These are phyloP conservation scores for Torymus texanus DNA, from an alignment of 2,888 invertebrate species.

Conservation along the genomic window DNA sequence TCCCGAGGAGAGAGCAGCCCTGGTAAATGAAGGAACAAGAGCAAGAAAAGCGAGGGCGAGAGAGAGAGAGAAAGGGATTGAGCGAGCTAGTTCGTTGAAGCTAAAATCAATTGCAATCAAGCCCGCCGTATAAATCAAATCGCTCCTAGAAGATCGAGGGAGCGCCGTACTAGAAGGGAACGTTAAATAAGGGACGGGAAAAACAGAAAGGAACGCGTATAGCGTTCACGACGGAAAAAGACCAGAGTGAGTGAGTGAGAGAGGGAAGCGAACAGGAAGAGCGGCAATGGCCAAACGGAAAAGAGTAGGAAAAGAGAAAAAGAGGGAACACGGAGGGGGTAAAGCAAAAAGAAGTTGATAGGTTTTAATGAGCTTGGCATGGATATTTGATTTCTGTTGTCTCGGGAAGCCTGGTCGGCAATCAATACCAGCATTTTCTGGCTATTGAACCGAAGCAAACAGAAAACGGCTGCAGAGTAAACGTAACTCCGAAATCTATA, in stretches of 20 bases:
- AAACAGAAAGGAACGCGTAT: conserved; percentile 20
- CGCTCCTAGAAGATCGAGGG: conserved; percentile 54
- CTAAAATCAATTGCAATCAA: conserved; percentile 71
- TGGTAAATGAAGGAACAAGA: conserved; percentile 26
- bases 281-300: neutral
- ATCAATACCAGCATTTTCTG: conserved; percentile 22
- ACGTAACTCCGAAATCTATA: no score
- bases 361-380: conserved; percentile 38
- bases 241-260: conserved; percentile 41
- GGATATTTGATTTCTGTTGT: conserved; percentile 32
- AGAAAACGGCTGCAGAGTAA: neutral
- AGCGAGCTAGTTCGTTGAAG: conserved; percentile 55
- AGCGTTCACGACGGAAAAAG: conserved; percentile 43
- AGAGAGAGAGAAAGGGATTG: conserved; percentile 48
- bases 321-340: conserved; percentile 26
- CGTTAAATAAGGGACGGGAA: conserved; percentile 50
- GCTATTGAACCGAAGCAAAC: neutral
- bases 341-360: conserved; percentile 21
- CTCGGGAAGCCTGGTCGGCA: neutral
- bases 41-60: conserved; percentile 39
- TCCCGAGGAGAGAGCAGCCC: neutral
- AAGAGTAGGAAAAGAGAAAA: conserved; percentile 8
- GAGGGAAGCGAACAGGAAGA: no score
- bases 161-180: conserved; percentile 23
- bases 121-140: conserved; percentile 68